Evolutionary conservation across 1,140 invertebrate species (phyloP).

Genomic region (Gonatopus flavifemur): DNA sequence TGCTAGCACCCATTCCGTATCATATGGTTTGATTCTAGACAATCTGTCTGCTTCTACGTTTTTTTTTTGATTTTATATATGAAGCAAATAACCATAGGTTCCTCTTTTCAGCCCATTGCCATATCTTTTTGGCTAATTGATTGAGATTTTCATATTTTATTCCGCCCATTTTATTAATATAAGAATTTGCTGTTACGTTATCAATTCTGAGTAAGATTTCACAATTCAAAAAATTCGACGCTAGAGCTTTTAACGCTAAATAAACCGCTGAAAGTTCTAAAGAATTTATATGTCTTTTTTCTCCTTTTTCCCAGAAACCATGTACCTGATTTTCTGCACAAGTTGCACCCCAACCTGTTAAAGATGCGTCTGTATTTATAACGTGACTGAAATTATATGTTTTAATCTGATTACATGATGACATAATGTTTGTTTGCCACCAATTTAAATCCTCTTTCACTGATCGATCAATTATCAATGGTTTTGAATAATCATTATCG

Average conservation of each 20-base stretch:
- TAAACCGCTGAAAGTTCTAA: conserved; percentile 13
- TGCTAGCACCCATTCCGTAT: too few relatives aligned
- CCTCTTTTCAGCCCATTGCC: conserved; percentile 10
- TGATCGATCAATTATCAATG: background rate
- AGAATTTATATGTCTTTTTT: conserved; percentile 11
- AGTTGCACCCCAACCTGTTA: conserved; percentile 9
- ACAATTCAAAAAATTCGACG: conserved; percentile 14
- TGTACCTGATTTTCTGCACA: background rate
- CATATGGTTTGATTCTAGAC: too few relatives aligned
- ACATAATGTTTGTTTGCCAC: conserved; percentile 19
- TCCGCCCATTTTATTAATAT: conserved; percentile 15
- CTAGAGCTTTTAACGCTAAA: conserved; percentile 8
- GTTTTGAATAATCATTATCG: background rate
- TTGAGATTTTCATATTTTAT: conserved; percentile 6
- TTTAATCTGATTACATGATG: conserved; percentile 13
- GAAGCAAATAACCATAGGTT: conserved; percentile 9
- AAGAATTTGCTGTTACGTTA: conserved; percentile 7
- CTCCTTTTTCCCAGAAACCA: background rate
- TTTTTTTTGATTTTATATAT: conserved; percentile 4
- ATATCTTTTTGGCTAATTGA: conserved; percentile 5
- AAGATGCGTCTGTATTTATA: conserved; percentile 8
- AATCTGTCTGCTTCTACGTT: conserved; percentile 7
- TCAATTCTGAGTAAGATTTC: conserved; percentile 28
- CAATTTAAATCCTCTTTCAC: conserved; percentile 19
- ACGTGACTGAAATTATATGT: background rate